Conservation (phyloP, 2,797 vertebrate genomes). For the Pygocentrus nattereri region DNA sequence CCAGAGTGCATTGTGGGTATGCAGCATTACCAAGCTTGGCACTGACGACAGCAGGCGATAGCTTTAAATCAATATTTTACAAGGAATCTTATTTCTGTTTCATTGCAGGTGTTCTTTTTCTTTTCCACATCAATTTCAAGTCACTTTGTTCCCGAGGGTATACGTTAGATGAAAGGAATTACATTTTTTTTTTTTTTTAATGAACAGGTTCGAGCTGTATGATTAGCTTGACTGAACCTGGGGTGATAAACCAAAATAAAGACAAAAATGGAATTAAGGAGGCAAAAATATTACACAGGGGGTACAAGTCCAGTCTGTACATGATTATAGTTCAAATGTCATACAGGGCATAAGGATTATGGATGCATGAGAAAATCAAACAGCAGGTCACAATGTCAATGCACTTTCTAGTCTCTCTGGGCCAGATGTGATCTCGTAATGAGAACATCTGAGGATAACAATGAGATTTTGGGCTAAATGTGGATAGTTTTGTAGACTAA, state of each 20-base stretch:
- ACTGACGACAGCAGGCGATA: constrained; percentile 6
- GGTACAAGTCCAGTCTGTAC: neutral
- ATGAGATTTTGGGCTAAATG: too few relatives aligned
- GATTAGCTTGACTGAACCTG: constrained; percentile 25
- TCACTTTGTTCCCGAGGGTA: constrained; percentile 38
- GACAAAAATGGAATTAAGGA: constrained; percentile 9
- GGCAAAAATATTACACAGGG: neutral
- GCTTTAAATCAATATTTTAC: constrained; percentile 56
- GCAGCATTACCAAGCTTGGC: constrained; percentile 5
- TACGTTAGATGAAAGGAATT: constrained; percentile 34
- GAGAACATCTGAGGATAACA: too few relatives aligned
- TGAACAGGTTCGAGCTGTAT: constrained; percentile 27
- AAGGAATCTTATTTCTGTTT: constrained; percentile 55
- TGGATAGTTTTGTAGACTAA: too few relatives aligned
- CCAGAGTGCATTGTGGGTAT: constrained; percentile 39
- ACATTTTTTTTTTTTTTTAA: neutral
- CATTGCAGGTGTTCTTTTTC: constrained; percentile 38
- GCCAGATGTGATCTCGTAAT: too few relatives aligned
- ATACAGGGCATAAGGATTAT: neutral
- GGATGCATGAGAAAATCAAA: neutral
- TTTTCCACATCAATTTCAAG: constrained; percentile 44
- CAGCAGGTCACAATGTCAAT: too few relatives aligned
- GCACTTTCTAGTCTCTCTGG: too few relatives aligned
- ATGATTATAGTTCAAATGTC: neutral
- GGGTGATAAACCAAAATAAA: constrained; percentile 20